Evolutionary conservation across 2,797 vertebrate species (phyloP).

Genomic region (Diplodus sargus): DNA sequence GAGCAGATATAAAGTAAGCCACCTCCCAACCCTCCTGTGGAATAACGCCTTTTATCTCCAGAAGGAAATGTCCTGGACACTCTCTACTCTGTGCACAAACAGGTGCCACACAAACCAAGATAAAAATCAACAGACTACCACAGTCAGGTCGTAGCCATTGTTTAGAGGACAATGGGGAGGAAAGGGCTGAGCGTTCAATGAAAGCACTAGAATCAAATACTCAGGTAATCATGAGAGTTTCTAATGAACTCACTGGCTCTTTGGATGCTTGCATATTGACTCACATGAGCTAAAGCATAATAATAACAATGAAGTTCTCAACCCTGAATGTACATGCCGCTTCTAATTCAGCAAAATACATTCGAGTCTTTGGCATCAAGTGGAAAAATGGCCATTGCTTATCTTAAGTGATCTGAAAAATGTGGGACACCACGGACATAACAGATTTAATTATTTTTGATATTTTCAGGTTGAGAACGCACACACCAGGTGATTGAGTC

Average conservation of each 20-base stretch:
- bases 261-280: constrained; percentile 14
- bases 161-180: constrained; percentile 68
- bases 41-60: constrained; percentile 56
- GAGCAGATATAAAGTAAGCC: not conserved
- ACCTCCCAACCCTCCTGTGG: not conserved
- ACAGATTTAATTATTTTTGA: no score
- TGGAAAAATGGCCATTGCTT: not conserved
- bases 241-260: constrained; percentile 20
- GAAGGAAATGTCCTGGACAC: constrained; percentile 50
- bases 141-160: constrained; percentile 51
- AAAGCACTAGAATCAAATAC: constrained; percentile 58
- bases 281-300: not conserved
- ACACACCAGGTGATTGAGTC: no score
- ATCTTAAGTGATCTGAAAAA: no score
- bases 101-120: constrained; percentile 60
- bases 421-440: no score
- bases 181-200: constrained; percentile 34
- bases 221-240: constrained; percentile 40
- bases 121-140: constrained; percentile 63
- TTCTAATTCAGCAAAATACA: not conserved
- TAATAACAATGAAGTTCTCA: not conserved
- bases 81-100: constrained; percentile 51
- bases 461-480: no score
- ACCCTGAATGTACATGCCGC: not conserved
- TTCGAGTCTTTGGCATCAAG: not conserved